Evolutionary conservation across 1,140 invertebrate species (phyloP).

Genomic region (Bombus balteatus): DNA sequence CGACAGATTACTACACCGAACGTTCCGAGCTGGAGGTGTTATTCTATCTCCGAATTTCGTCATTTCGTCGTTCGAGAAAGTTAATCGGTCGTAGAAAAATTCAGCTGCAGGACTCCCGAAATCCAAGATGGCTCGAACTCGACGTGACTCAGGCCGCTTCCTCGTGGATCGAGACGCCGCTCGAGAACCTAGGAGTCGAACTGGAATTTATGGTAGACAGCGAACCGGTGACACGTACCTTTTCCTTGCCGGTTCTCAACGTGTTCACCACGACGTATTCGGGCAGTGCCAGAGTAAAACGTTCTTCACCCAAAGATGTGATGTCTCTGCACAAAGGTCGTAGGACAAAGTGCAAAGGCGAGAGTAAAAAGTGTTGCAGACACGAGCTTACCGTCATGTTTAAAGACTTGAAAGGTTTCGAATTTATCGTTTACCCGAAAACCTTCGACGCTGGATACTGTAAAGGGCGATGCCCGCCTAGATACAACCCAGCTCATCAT

Average conservation of each 20-base stretch:
- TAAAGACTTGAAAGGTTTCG: slow-evolving; percentile 87
- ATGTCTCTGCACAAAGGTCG: slow-evolving; percentile 77
- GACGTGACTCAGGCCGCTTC: slow-evolving; percentile 83
- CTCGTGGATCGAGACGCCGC: slow-evolving; percentile 79
- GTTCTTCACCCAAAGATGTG: slow-evolving; percentile 72
- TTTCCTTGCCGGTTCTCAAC: slow-evolving; percentile 78
- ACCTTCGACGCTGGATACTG: slow-evolving; percentile 89
- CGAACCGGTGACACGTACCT: slow-evolving; percentile 69
- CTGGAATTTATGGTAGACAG: slow-evolving; percentile 80
- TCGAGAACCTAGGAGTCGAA: slow-evolving; percentile 82
- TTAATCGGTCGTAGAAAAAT: slow-evolving; percentile 37
- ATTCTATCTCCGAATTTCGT: slow-evolving; percentile 47
- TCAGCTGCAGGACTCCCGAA: slow-evolving; percentile 10
- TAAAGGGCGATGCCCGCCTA: slow-evolving; percentile 87
- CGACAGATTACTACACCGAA: neutral
- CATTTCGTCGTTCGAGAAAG: slow-evolving; percentile 4
- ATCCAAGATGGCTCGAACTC: slow-evolving; percentile 83
- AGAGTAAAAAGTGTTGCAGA: slow-evolving; percentile 85
- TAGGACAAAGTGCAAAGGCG: slow-evolving; percentile 81
- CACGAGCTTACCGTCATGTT: slow-evolving; percentile 87
- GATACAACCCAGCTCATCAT: slow-evolving; percentile 88
- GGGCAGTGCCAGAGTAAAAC: slow-evolving; percentile 26
- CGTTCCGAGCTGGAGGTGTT: slow-evolving; percentile 51
- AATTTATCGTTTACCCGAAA: slow-evolving; percentile 88
- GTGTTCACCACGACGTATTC: slow-evolving; percentile 74